These are phyloP conservation scores for Poecilia gillii DNA, from an alignment of 2,797 vertebrate genomes.

Conservation along the genomic window DNA sequence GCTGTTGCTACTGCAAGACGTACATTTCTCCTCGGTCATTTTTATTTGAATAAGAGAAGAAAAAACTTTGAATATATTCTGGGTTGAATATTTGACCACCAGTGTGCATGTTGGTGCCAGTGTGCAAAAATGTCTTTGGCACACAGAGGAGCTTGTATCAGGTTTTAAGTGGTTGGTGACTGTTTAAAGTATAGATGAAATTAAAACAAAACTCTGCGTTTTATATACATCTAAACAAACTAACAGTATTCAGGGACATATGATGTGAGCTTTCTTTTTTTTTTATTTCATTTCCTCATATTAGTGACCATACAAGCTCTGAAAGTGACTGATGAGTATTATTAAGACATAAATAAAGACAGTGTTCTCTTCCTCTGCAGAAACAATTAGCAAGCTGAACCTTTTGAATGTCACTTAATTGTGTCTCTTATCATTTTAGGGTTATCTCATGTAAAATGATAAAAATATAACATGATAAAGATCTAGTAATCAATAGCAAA, in stretches of 20 bases:
- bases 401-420: neutral
- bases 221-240: neutral
- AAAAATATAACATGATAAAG: neutral
- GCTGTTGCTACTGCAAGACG: neutral
- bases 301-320: neutral
- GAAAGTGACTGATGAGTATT: neutral
- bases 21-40: neutral
- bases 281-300: neutral
- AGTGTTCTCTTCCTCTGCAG: neutral
- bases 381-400: neutral
- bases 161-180: neutral
- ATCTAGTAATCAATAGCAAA: neutral
- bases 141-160: neutral
- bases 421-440: neutral
- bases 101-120: neutral
- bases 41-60: neutral
- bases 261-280: neutral
- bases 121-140: neutral
- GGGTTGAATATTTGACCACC: neutral
- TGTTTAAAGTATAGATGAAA: neutral
- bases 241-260: neutral
- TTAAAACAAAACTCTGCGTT: neutral
- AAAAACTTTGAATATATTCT: neutral
- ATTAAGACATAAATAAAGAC: neutral
- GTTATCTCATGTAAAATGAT: neutral